A percentile compares a stretch with the other conserved stretches of the same genome.
phyloP scores from a whole-genome alignment of 2,797 vertebrate species.

The Taeniopygia guttata region DNA sequence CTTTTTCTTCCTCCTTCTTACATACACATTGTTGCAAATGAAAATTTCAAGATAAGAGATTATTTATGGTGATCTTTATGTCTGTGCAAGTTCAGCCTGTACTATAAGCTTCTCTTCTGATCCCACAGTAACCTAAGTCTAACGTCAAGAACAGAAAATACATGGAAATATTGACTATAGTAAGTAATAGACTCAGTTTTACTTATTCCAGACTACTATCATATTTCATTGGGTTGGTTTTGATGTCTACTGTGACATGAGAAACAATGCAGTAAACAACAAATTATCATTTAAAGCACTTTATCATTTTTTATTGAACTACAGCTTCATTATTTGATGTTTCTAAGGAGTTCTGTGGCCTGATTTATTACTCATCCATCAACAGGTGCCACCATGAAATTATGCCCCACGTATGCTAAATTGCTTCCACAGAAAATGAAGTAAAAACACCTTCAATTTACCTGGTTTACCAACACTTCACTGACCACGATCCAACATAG shows the following conservation, averaged over 20 bases:
- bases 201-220: constrained; percentile 11
- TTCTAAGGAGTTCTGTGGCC: constrained; percentile 24
- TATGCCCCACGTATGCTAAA: not conserved
- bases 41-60: constrained; percentile 38
- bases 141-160: constrained; percentile 39
- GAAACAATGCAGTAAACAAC: constrained; percentile 32
- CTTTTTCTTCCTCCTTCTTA: not conserved
- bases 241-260: constrained; percentile 17
- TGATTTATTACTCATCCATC: not conserved
- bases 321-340: constrained; percentile 22
- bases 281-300: constrained; percentile 67
- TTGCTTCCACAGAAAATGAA: not conserved
- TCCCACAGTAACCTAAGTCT: constrained; percentile 27
- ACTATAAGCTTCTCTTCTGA: constrained; percentile 6
- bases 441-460: not conserved
- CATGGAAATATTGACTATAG: constrained; percentile 19
- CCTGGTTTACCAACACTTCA: not conserved
- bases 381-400: not conserved
- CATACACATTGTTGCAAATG: not conserved
- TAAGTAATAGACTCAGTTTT: constrained; percentile 38
- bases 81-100: constrained; percentile 16
- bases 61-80: constrained; percentile 62
- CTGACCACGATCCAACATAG: not conserved
- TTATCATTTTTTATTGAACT: constrained; percentile 66
- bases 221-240: constrained; percentile 3